Base-by-base conservation (phyloP, 2,888 invertebrate species). In the Axea sp. region DNA sequence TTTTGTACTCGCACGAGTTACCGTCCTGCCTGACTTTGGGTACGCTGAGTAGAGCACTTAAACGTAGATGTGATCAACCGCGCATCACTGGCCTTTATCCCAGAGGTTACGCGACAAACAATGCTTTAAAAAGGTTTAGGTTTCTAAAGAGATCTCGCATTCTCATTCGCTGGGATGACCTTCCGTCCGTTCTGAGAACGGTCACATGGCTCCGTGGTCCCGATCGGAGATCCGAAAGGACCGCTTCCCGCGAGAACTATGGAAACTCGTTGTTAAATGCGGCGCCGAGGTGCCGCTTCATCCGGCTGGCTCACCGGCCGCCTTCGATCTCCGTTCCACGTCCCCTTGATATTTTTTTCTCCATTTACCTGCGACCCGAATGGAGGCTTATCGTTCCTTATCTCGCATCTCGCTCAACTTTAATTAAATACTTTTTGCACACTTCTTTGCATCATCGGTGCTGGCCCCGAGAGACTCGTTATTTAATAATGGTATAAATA, bases 181-280 rank as follows among this genome's bases (percentile, higher is more conserved):
- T 78, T 78, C 78, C 76, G 74, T 24, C 7, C 7, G 71, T 80
- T 80, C 80, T 77, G 51, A 72, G 78, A 78, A 78, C 53, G 49
- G 41, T 57, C 30, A 53, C 41, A 28, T 51, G 35, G 49, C 39
- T 37, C 31, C 49, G 51, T 35, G 30, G 55, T 33, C 49, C 60
- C 33, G 33, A 22, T 12, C 26, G 26, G 24, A 47, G 53, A 51
- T 49, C 71, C 71, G 11, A 60, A 67, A 72, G 55, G 37, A 49
- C 43, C 51, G 59, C 19, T 55, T 73, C 60, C 67, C 71, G 60
- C 60, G 69, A 65, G 65, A 77, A 77, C 69, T 53, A 69, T 69
- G 74, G 73, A 76, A 77, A 76, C 67, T 69, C 76, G 74, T 76
- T 73, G 68, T 77, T 77, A 77, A 76, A 76, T 67, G 72, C 74